phyloP scores from a whole-genome alignment of 2,797 vertebrate genomes.

The Gymnocypris eckloni region DNA sequence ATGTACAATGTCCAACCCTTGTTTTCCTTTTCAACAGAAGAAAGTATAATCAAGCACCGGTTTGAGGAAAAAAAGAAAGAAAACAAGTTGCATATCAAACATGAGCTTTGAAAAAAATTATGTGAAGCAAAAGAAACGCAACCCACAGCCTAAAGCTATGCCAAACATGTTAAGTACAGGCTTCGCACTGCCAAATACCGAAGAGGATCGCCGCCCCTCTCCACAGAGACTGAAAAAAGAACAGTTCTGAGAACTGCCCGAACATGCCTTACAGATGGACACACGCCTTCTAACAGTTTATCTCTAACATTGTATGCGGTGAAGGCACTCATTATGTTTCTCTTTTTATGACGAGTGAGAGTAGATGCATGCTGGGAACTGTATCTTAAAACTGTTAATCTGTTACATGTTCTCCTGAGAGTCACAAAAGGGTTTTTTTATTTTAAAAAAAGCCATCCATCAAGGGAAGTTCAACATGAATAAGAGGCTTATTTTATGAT shows the following conservation, averaged over 20 bases:
- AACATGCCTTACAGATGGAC: conserved; percentile 67
- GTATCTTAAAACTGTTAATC: conserved; percentile 36
- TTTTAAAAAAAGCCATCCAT: not conserved
- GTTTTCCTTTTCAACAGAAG: conserved; percentile 7
- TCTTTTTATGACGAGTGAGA: conserved; percentile 73
- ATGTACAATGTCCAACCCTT: not conserved
- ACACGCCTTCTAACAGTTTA: conserved; percentile 56
- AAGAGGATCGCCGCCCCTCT: conserved; percentile 61
- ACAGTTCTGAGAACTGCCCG: conserved; percentile 73
- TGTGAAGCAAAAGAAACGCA: conserved; percentile 58
- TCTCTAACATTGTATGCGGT: conserved; percentile 2
- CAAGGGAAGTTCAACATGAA: conserved; percentile 11
- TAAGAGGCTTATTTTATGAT: conserved; percentile 1
- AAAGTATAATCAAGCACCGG: not conserved
- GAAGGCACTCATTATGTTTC: conserved; percentile 53
- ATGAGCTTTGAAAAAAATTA: conserved; percentile 27
- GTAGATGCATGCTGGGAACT: conserved; percentile 13
- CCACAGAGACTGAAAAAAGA: conserved; percentile 63
- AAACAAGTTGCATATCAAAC: not conserved
- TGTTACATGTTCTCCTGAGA: conserved; percentile 40
- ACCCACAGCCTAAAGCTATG: conserved; percentile 72
- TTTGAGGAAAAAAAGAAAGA: not conserved
- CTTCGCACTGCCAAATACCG: conserved; percentile 71
- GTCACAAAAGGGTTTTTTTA: not conserved
- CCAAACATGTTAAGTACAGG: conserved; percentile 78